These are phyloP conservation scores for Slavum lentiscoides DNA, from an alignment of 2,888 invertebrate genomes.

Conservation along the genomic window DNA sequence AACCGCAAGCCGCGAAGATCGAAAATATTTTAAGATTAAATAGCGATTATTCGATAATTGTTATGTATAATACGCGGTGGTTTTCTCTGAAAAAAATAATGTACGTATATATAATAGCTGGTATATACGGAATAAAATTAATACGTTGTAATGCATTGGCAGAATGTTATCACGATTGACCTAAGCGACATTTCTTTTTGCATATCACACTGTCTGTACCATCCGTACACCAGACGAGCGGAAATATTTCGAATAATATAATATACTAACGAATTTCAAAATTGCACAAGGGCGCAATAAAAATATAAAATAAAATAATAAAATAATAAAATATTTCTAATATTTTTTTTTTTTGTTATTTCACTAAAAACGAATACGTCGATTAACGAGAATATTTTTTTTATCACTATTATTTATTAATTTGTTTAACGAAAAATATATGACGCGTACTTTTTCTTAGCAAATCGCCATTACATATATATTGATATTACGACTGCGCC, in stretches of 20 bases:
- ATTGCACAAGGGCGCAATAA: slow-evolving; percentile 11
- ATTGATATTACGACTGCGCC: no score
- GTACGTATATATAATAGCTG: neutral
- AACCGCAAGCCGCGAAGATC: neutral
- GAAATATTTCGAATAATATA: slow-evolving; percentile 20
- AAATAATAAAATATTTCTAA: slow-evolving; percentile 7
- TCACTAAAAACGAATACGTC: neutral
- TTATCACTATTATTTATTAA: no score
- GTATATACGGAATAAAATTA: neutral
- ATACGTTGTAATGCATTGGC: slow-evolving; percentile 7
- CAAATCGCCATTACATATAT: neutral
- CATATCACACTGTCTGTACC: no score
- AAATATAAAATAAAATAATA: no score
- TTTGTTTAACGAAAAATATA: neutral
- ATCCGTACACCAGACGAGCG: slow-evolving; percentile 15
- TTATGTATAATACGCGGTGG: neutral
- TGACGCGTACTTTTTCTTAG: no score
- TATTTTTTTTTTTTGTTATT: neutral
- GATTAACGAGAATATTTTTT: neutral
- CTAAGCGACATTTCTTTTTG: no score
- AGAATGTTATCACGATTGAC: no score
- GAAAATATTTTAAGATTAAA: neutral
- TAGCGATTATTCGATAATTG: neutral
- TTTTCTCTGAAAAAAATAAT: neutral
- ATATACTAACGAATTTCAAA: slow-evolving; percentile 23